Evolutionary conservation across 1,140 invertebrate genomes (phyloP).

Genomic region (Magallana angulata): DNA sequence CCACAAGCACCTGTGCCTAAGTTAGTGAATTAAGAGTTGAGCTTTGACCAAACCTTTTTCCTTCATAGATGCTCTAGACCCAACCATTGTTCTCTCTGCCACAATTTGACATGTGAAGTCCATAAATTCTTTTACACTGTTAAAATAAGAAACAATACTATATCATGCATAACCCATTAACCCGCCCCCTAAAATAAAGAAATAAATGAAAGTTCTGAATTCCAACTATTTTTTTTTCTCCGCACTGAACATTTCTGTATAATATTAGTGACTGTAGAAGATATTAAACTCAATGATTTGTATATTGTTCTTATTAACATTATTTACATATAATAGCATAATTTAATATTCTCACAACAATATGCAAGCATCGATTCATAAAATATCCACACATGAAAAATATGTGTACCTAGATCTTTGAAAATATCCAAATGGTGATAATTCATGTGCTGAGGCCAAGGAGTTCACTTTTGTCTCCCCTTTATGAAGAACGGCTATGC

Average conservation of each 20-base stretch:
- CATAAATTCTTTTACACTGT: slow-evolving; percentile 96
- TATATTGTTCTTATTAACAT: too few species aligned
- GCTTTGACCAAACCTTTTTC: slow-evolving; percentile 78
- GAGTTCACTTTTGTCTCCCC: slow-evolving; percentile 84
- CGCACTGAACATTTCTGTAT: too few species aligned
- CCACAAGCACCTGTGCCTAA: too few species aligned
- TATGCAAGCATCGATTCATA: neutral
- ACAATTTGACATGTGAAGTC: slow-evolving; percentile 96
- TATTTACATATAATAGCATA: too few species aligned
- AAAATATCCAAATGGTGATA: slow-evolving; percentile 96
- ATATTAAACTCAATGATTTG: too few species aligned
- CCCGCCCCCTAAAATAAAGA: too few species aligned
- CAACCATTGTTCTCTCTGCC: slow-evolving; percentile 89
- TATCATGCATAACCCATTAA: neutral
- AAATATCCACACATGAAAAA: neutral
- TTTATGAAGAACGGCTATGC: slow-evolving; percentile 92
- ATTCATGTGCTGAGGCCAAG: slow-evolving; percentile 92
- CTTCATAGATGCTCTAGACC: slow-evolving; percentile 86
- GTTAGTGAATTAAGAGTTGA: too few species aligned
- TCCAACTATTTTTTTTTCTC: too few species aligned
- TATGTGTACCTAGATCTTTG: slow-evolving; percentile 85
- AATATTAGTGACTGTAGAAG: too few species aligned
- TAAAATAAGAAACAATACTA: slow-evolving; percentile 46
- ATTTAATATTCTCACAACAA: neutral
- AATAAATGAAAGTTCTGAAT: too few species aligned